phyloP scores from a whole-genome alignment of 1,140 invertebrate genomes.

The Dryas iulia region DNA sequence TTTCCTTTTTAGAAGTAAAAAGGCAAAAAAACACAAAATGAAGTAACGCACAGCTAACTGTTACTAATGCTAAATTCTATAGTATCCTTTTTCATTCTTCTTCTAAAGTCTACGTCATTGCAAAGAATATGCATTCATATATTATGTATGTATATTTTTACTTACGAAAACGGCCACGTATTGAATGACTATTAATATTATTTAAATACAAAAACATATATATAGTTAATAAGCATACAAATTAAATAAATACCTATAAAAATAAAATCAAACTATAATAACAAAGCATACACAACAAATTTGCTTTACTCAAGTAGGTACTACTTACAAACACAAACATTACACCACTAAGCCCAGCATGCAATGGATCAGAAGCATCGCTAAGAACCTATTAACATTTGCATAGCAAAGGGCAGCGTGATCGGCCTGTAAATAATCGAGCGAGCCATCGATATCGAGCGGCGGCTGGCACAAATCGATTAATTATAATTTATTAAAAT shows the following conservation, averaged over 20 bases:
- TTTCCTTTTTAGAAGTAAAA: too few relatives aligned
- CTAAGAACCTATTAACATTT: slow-evolving; percentile 34
- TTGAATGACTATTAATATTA: background rate
- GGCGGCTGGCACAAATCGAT: slow-evolving; percentile 23
- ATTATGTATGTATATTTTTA: too few relatives aligned
- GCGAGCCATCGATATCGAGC: slow-evolving; percentile 31
- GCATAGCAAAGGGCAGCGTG: slow-evolving; percentile 39
- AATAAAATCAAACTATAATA: background rate
- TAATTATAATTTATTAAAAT: slow-evolving; percentile 31
- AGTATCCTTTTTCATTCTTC: too few relatives aligned
- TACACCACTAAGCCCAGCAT: background rate
- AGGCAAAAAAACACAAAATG: too few relatives aligned
- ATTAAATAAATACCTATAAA: background rate
- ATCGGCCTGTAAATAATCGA: slow-evolving; percentile 40
- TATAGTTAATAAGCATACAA: background rate
- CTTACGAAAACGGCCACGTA: too few relatives aligned
- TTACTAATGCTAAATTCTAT: too few relatives aligned
- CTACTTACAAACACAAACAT: background rate
- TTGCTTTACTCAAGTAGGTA: background rate
- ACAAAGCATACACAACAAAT: background rate
- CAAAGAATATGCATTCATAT: too few relatives aligned
- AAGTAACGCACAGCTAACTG: too few relatives aligned
- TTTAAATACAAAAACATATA: background rate
- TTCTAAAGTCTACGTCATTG: too few relatives aligned
- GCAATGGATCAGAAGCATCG: slow-evolving; percentile 8